phyloP scores from a whole-genome alignment of 2,888 invertebrate species.

The Cantharis nigra region DNA sequence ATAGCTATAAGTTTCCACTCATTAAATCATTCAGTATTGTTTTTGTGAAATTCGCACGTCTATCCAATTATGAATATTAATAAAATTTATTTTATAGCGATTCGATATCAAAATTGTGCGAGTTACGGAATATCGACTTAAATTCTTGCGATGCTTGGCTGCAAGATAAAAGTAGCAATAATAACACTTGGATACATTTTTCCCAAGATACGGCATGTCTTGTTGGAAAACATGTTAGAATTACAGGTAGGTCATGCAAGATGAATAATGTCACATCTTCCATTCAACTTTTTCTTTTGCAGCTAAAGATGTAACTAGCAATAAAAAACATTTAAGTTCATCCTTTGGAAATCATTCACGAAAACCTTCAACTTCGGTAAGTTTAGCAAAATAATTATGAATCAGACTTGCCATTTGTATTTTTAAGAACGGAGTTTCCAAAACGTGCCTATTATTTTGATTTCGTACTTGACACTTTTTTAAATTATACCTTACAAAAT shows the following conservation, averaged over 20 bases:
- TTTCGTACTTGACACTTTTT: neutral
- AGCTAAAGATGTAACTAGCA: slow-evolving; percentile 51
- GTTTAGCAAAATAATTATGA: neutral
- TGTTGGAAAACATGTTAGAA: slow-evolving; percentile 68
- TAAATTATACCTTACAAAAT: neutral
- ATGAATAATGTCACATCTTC: neutral
- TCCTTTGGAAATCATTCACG: slow-evolving; percentile 50
- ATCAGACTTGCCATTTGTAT: neutral
- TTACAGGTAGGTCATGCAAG: slow-evolving; percentile 49
- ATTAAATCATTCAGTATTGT: neutral
- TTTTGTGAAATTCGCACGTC: neutral
- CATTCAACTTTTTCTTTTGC: slow-evolving; percentile 35
- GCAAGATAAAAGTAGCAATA: slow-evolving; percentile 67
- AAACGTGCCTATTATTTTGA: neutral
- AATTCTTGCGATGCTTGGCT: slow-evolving; percentile 66
- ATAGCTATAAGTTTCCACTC: neutral
- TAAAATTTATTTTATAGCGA: slow-evolving; percentile 59
- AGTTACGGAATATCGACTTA: slow-evolving; percentile 68
- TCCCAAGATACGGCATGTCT: slow-evolving; percentile 66
- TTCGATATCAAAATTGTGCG: slow-evolving; percentile 66
- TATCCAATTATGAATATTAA: slow-evolving; percentile 4
- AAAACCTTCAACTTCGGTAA: slow-evolving; percentile 54
- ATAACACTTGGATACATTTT: slow-evolving; percentile 62
- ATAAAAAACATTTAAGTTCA: slow-evolving; percentile 49
- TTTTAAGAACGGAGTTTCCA: neutral